phyloP scores from a whole-genome alignment of 2,888 invertebrate genomes.

The Rotaria macrura region DNA sequence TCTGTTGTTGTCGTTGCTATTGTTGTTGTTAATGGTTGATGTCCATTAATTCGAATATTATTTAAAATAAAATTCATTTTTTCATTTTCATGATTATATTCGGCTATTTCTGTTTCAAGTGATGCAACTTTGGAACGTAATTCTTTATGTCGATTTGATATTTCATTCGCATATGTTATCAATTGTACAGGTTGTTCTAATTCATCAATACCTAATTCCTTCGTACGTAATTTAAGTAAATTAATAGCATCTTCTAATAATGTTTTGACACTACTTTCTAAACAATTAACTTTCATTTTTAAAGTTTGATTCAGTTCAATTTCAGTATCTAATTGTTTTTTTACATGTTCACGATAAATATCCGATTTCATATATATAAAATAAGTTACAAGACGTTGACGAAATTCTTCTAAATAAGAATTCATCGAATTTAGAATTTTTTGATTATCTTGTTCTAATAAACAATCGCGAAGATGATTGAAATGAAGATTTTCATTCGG shows the following conservation, averaged over 20 bases:
- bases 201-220: conserved; percentile 27
- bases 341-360: neutral
- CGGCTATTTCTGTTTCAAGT: conserved; percentile 1
- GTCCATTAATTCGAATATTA: neutral
- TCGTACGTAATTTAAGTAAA: conserved; percentile 28
- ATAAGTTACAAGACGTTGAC: neutral
- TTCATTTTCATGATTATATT: neutral
- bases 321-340: neutral
- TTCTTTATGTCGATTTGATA: conserved; percentile 21
- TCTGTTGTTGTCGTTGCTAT: neutral
- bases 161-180: conserved; percentile 24
- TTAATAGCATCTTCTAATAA: conserved; percentile 22
- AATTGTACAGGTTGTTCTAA: conserved; percentile 25
- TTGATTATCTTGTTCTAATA: neutral
- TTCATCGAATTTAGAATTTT: neutral
- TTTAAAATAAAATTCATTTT: neutral
- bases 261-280: conserved; percentile 18
- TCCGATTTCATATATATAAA: neutral
- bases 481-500: neutral
- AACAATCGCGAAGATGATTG: neutral
- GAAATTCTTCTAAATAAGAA: neutral
- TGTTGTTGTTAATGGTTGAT: neutral
- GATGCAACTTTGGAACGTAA: neutral
- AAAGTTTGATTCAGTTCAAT: neutral
- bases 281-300: conserved; percentile 13